Percentiles rank a stretch among this genome's conserved stretches.
Conservation (phyloP, 2,888 invertebrate genomes). For the Pristionchus arcanus region DNA sequence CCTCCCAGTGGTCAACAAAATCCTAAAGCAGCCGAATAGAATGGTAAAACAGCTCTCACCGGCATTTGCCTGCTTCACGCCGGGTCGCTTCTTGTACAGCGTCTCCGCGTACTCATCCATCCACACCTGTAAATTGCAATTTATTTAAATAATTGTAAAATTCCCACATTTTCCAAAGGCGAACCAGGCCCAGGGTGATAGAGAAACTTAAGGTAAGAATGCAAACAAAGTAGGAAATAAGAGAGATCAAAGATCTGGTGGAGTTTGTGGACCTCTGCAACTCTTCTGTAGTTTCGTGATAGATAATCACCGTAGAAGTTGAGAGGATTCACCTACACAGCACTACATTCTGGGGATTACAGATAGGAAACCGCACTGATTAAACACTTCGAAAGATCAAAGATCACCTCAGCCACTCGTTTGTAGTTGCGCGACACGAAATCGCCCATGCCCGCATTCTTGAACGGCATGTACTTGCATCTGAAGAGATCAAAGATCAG, state of each 20-base stretch:
- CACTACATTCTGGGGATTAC: neutral
- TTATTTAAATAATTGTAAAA: neutral
- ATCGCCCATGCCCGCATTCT: constrained; percentile 84
- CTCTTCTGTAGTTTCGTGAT: constrained; percentile 44
- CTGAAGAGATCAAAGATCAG: constrained; percentile 44
- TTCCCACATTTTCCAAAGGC: neutral
- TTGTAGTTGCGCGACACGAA: constrained; percentile 82
- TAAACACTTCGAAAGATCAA: constrained; percentile 81
- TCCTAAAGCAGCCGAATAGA: too few species aligned
- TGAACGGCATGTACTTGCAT: constrained; percentile 77
- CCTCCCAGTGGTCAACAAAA: too few species aligned
- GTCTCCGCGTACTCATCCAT: constrained; percentile 96
- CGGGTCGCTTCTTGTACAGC: constrained; percentile 88
- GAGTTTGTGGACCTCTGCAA: constrained; percentile 79
- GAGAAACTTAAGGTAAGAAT: neutral
- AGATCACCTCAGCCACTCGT: constrained; percentile 87
- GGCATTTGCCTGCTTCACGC: constrained; percentile 69
- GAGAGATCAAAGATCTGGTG: constrained; percentile 24
- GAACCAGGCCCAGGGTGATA: neutral
- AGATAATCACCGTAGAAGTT: constrained; percentile 21
- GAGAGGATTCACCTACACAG: neutral
- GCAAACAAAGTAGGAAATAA: constrained; percentile 4
- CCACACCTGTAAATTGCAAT: constrained; percentile 86
- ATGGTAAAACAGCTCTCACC: constrained; percentile 65
- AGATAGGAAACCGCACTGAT: constrained; percentile 84